Evolutionary conservation across 2,888 invertebrate genomes (phyloP).

Genomic region (Cephus rjabovi): DNA sequence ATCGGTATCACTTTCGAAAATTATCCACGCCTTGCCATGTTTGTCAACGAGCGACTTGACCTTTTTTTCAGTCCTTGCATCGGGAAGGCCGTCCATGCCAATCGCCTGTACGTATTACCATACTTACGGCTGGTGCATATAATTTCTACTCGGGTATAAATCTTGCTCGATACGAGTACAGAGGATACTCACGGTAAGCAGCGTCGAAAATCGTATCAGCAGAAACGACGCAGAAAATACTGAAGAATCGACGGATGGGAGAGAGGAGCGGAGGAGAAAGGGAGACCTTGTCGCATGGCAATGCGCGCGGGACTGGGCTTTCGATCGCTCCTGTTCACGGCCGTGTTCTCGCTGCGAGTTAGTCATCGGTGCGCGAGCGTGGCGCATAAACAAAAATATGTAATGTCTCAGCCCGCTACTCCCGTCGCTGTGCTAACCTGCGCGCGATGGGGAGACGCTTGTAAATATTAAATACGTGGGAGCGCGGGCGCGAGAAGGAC

Average conservation of each 20-base stretch:
- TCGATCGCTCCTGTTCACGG: not conserved
- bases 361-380: not conserved
- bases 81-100: not conserved
- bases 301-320: not conserved
- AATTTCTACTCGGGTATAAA: not conserved
- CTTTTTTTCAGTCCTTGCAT: slow-evolving; percentile 4
- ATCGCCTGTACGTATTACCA: not conserved
- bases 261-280: not conserved
- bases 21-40: not conserved
- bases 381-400: not conserved
- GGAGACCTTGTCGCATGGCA: not conserved
- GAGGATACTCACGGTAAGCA: not conserved
- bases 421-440: not conserved
- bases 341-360: not conserved
- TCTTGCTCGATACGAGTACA: not conserved
- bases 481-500: not conserved
- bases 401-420: not conserved
- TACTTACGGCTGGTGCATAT: not conserved
- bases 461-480: not conserved
- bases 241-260: not conserved
- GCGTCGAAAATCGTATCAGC: not conserved
- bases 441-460: not conserved
- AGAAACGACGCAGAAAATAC: not conserved
- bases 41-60: not conserved
- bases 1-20: slow-evolving; percentile 8